Evolutionary conservation across 2,888 invertebrate genomes (phyloP).

Genomic region (Parnassius smintheus): DNA sequence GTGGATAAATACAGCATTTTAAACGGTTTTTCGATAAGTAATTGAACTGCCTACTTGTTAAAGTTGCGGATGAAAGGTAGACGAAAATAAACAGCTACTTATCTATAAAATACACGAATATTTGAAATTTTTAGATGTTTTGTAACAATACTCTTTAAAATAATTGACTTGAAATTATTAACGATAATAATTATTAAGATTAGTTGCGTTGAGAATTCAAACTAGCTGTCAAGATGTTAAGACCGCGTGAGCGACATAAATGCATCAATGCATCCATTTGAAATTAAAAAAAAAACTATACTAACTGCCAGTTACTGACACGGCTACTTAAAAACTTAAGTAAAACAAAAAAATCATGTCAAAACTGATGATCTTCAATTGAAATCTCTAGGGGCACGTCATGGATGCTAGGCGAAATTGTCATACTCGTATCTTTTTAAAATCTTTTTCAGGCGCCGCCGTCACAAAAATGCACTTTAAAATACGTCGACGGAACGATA

Average conservation of each 20-base stretch:
- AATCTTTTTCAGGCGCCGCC: constrained; percentile 36
- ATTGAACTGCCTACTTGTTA: no score
- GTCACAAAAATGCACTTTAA: constrained; percentile 56
- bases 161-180: no score
- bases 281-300: constrained; percentile 5
- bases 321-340: constrained; percentile 11
- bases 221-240: neutral
- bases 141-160: no score
- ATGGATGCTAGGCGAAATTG: constrained; percentile 25
- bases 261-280: neutral
- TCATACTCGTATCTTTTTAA: constrained; percentile 24
- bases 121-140: neutral
- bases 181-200: no score
- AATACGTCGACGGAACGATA: constrained; percentile 45
- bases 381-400: constrained; percentile 22
- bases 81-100: no score
- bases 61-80: no score
- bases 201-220: no score
- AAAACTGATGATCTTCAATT: constrained; percentile 17
- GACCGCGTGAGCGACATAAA: neutral
- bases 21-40: no score
- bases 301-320: constrained; percentile 6
- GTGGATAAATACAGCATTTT: no score
- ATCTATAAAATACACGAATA: no score
- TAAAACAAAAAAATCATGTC: constrained; percentile 9